Evolutionary conservation across 2,888 invertebrate species (phyloP), one percentile per base, ranked within the genome.

Genomic region (Vanessa cardui): DNA sequence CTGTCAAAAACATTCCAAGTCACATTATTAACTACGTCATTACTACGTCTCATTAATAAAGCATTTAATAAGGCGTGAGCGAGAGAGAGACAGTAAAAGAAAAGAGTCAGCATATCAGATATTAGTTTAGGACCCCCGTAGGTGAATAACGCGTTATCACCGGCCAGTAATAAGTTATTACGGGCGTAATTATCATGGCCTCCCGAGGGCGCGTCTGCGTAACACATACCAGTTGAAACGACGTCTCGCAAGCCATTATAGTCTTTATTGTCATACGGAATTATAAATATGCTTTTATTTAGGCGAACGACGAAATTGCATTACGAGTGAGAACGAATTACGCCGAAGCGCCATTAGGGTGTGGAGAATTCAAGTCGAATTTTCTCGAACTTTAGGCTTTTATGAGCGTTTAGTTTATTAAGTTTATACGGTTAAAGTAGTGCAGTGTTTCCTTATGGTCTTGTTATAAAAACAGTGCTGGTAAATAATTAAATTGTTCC

Each of bases 71-170:
- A 45, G 20, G 21, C 6, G n/a, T 9, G 21, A 4, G 20, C 6
- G 16, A 45, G 18, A 49, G 20, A 33, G 9, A 49, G 15, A 18
- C 8, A 61, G 16, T 12, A 9, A 50, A 33, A 61, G 31, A 60
- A 33, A 5, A 47, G 2, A 56, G 47, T n/a, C 45, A 52, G 58
- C 26, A 20, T 21, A 64, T 60, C 33, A 67, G 61, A 64, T 72
- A 68, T 74, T 70, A 72, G 66, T 67, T 60, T 62, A 72, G 71
- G 68, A 63, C 69, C 49, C 59, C 73, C 70, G 72, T 72, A 73
- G 69, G 71, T 64, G 72, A 73, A 74, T 74, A 69, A 76, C 64
- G 56, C 64, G 64, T 75, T 74, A 77, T 74, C 73, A 70, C 72
- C 56, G 65, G 58, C 21, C 68, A 61, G 69, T 72, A 66, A 73